A percentile compares a stretch with the other conserved stretches of the same genome.
Conservation (phyloP, 2,888 invertebrate genomes). For the Limnephilus rhombicus region DNA sequence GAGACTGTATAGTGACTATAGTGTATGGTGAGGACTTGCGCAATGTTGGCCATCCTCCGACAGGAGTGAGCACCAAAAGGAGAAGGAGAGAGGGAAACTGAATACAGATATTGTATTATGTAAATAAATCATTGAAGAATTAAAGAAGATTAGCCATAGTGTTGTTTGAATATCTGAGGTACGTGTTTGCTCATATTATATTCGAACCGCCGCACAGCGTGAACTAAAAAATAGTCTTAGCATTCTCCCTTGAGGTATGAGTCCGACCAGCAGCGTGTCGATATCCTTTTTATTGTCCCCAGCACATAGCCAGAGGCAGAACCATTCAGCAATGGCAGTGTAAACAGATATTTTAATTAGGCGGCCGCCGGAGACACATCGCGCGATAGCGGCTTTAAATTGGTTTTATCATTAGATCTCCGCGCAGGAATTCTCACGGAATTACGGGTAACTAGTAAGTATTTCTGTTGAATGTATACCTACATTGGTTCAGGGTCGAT, state of each 20-base stretch:
- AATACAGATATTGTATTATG: not conserved
- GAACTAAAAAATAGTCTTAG: not conserved
- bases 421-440: slow-evolving; percentile 43
- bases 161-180: not conserved
- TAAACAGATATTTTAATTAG: slow-evolving; percentile 57
- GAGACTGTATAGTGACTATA: not conserved
- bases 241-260: slow-evolving; percentile 13
- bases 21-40: not conserved
- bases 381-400: slow-evolving; percentile 47
- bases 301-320: not conserved
- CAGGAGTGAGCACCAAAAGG: no score
- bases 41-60: no score
- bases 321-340: slow-evolving; percentile 21
- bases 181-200: not conserved
- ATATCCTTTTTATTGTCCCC: slow-evolving; percentile 16
- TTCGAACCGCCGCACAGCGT: not conserved
- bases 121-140: no score
- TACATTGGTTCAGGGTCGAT: not conserved
- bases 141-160: not conserved
- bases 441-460: slow-evolving; percentile 17
- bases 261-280: not conserved
- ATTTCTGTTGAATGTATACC: not conserved
- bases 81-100: not conserved
- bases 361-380: slow-evolving; percentile 21
- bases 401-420: slow-evolving; percentile 48